These are phyloP conservation scores for Redunca redunca DNA, from an alignment of 2,113 vertebrate species.

Conservation along the genomic window DNA sequence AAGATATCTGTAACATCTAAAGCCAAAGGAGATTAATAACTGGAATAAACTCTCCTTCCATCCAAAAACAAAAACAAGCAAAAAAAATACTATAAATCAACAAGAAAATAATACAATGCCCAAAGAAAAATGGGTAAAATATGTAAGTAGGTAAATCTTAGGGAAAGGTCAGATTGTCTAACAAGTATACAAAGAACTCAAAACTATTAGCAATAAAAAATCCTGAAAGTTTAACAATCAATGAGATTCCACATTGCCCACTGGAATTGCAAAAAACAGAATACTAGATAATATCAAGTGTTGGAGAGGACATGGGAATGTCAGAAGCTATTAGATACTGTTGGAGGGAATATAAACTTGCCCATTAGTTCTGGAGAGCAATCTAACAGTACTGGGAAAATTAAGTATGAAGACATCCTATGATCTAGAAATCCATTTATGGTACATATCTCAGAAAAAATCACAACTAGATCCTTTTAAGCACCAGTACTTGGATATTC, in stretches of 20 bases:
- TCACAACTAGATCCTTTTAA: background rate
- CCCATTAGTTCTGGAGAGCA: background rate
- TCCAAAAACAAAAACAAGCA: background rate
- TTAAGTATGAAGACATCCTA: background rate
- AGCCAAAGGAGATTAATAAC: background rate
- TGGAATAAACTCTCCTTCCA: background rate
- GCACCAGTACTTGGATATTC: background rate
- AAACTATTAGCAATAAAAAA: background rate
- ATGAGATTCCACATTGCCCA: background rate
- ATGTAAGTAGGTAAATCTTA: background rate
- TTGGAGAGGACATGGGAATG: background rate
- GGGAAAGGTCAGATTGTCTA: background rate
- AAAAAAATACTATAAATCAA: background rate
- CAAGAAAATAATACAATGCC: background rate
- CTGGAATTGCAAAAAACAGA: background rate
- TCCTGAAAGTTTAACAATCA: background rate
- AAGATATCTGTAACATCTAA: background rate
- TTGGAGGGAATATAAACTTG: background rate
- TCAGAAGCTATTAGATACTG: background rate
- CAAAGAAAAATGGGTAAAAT: background rate
- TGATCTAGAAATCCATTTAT: background rate
- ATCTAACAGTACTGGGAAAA: background rate
- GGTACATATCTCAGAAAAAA: background rate
- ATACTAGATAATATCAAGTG: background rate
- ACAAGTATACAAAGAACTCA: background rate